Base-by-base conservation (phyloP, 2,797 vertebrate genomes). In the Enteromius unitaeniatus region DNA sequence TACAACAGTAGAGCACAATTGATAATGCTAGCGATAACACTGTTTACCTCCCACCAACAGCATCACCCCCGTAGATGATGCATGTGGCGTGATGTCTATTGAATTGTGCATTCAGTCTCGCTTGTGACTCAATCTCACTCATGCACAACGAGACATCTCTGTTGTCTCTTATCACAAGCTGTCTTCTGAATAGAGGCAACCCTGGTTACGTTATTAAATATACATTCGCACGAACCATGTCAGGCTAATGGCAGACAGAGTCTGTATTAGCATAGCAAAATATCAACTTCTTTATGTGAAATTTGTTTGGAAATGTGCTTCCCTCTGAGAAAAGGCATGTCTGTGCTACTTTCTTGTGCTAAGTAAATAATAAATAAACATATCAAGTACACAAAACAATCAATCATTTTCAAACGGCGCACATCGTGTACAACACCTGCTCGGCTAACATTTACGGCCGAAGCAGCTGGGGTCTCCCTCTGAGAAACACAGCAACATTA, bases 151-250 rank as follows among this genome's bases (percentile, higher is more conserved):
- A 87, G 80, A 81, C 89, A 81, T 85, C 69, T 76, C 17, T 60
- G 49, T 88, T 64, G 21, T 87, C 87, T 82, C 84, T 51, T 86
- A 87, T 37, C 64, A 60, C 81, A 72, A 37, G 40, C 40, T 86
- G 60, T 67, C 34, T 55, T 79, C 65, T 17, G 51, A 82, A 42
- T 31, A n/a, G 45, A 70, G 23, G 70, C 31, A 64, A 40, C n/a
- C 53, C 55, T 65, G 67, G 21, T 67, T 68, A 28, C 37, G 83
- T 85, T 84, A 89, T 89, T 89, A 87, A 90, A 90, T 84, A 90
- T 86, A 85, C 77, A 90, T 88, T 81, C 80, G 79, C 49, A 64
- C 78, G 76, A 62, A 78, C 67, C 19, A 74, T 62, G 53, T 86
- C 82, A 85, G 74, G 84, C 89, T 85, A 80, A 81, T 88, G 55